Base-by-base conservation (phyloP, 1,140 invertebrate genomes). In the Eubasilissa regina region DNA sequence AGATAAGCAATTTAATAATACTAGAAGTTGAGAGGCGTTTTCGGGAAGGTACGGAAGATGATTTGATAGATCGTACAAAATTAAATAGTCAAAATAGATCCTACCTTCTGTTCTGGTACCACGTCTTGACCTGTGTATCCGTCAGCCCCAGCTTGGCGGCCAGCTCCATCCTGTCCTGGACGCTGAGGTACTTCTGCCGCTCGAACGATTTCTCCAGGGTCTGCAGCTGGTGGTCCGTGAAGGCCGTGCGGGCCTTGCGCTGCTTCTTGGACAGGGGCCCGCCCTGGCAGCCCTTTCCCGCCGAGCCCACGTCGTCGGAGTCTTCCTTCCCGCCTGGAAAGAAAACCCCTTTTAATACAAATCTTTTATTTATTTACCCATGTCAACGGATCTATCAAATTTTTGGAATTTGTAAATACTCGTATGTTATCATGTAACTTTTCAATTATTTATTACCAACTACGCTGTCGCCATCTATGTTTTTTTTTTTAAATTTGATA, bases 111-210 rank as follows among this genome's bases (percentile, higher is more conserved):
- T 99, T 99, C 89, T 99, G 98, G 88, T 99, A 99, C 98, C 98
- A 99, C 76, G 98, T 99, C 89, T 99, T 99, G 83, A 99, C 98
- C 92, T 99, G 98, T 12, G 98, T 99, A 87, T 99, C 98, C 9
- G 96, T 98, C 25, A 99, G 91, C 79, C 97, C 96, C 48, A 99
- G 91, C 87, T 98, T 98, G 43, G 97, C 95, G 0, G 98, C 98
- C 79, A 99, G 89, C 89, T 99, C 98, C 96, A 99, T 98, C 77
- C 98, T 91, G 87, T 99, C 98, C 86, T 99, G 98, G 6, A 99
- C 98, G 84, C 96, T 98, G 25, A 99, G 92, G 90, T 99, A 99
- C 87, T 99, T 99, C 89, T 99, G 98, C 80, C 97, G 90, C 87
- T 99, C 98, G 89, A 99, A 99, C 78, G 95, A 98, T 87, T 97